These are phyloP conservation scores for Teleiodes luculella DNA, from an alignment of 2,888 invertebrate species.

Conservation along the genomic window DNA sequence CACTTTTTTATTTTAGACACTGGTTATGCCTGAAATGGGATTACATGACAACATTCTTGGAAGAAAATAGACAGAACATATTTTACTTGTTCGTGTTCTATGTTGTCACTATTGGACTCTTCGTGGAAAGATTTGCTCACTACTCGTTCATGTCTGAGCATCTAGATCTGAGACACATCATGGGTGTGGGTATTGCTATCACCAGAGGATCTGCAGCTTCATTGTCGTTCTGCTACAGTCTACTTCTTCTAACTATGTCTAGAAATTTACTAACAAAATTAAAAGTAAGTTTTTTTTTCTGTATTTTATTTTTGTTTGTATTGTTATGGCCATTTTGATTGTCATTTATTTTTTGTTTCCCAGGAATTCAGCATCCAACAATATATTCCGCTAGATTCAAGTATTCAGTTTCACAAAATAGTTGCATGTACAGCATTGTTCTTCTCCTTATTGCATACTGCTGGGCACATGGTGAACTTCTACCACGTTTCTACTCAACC, in stretches of 20 bases:
- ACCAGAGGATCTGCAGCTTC: slow-evolving; percentile 96
- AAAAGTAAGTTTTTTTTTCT: slow-evolving; percentile 71
- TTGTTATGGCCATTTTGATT: background rate
- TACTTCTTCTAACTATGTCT: slow-evolving; percentile 95
- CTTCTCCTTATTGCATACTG: slow-evolving; percentile 94
- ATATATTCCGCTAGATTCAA: slow-evolving; percentile 95
- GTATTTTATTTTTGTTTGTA: background rate
- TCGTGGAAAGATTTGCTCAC: slow-evolving; percentile 96
- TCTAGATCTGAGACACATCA: slow-evolving; percentile 95
- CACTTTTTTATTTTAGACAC: slow-evolving; percentile 60
- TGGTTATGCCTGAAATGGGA: slow-evolving; percentile 91
- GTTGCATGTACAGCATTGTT: slow-evolving; percentile 96
- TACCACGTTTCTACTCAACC: slow-evolving; percentile 98
- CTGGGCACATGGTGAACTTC: slow-evolving; percentile 97
- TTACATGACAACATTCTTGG: slow-evolving; percentile 91
- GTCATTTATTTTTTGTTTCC: slow-evolving; percentile 4
- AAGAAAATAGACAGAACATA: slow-evolving; percentile 97
- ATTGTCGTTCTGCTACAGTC: slow-evolving; percentile 94
- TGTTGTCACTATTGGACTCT: slow-evolving; percentile 95
- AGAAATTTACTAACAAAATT: slow-evolving; percentile 93
- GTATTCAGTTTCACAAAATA: slow-evolving; percentile 98
- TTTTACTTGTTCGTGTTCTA: slow-evolving; percentile 97
- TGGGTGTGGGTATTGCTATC: slow-evolving; percentile 98
- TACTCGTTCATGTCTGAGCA: slow-evolving; percentile 98
- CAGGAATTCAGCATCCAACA: slow-evolving; percentile 94